Percentiles rank a stretch among this genome's conserved stretches.
phyloP scores from a whole-genome alignment of 2,113 vertebrate genomes.

The Indri indri region DNA sequence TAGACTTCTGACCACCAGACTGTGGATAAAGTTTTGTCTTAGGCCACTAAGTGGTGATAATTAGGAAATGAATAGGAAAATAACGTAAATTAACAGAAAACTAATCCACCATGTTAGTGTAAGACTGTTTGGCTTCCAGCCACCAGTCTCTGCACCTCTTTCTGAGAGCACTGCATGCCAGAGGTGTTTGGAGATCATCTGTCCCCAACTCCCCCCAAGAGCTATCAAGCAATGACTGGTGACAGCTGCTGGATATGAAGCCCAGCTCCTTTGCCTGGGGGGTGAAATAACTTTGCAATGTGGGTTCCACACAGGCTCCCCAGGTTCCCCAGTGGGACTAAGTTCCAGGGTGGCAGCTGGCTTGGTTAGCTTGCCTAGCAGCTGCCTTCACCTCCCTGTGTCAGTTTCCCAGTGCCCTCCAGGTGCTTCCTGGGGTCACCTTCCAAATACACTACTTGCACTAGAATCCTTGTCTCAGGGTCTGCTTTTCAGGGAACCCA shows the following conservation, averaged over 20 bases:
- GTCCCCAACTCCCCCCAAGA: rapidly evolving
- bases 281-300: background rate
- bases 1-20: background rate
- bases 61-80: background rate
- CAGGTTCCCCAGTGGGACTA: background rate
- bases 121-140: background rate
- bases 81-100: background rate
- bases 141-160: background rate
- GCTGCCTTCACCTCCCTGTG: background rate
- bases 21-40: background rate
- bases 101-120: background rate
- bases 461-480: background rate
- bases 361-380: background rate
- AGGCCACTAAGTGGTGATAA: background rate
- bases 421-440: background rate
- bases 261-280: background rate
- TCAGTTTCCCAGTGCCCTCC: background rate
- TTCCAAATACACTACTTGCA: background rate
- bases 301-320: background rate
- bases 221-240: background rate
- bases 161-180: background rate
- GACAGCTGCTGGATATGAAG: background rate
- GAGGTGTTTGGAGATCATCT: background rate
- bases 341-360: background rate
- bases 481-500: background rate